These are phyloP conservation scores for Tineola bisselliella DNA, from an alignment of 2,888 invertebrate species.

Conservation along the genomic window DNA sequence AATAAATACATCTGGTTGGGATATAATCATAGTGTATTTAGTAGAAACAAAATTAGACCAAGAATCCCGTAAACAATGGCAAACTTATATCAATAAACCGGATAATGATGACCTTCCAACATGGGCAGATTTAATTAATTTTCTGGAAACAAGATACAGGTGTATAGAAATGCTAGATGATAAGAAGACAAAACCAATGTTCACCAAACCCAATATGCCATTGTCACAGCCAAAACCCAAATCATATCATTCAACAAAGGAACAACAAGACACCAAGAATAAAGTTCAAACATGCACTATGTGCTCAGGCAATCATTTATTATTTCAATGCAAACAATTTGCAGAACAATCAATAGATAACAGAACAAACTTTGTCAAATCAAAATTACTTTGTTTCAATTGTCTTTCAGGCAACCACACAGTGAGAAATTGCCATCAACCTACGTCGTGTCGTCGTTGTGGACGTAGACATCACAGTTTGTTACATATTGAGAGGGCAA, in stretches of 20 bases:
- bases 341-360: slow-evolving; percentile 3
- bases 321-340: slow-evolving; percentile 18
- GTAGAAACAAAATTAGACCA: slow-evolving; percentile 19
- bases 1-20: slow-evolving; percentile 14
- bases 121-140: slow-evolving; percentile 13
- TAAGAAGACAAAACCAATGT: neutral
- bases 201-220: neutral
- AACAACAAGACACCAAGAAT: slow-evolving; percentile 1
- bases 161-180: slow-evolving; percentile 16
- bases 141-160: slow-evolving; percentile 17
- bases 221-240: too few relatives aligned
- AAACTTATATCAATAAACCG: too few relatives aligned
- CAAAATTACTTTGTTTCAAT: too few relatives aligned
- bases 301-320: slow-evolving; percentile 15
- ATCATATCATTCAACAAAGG: slow-evolving; percentile 15
- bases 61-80: slow-evolving; percentile 20
- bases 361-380: too few relatives aligned
- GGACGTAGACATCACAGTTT: too few relatives aligned
- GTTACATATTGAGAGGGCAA: slow-evolving; percentile 17
- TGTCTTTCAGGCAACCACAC: too few relatives aligned
- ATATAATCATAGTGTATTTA: slow-evolving; percentile 18
- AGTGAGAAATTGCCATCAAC: too few relatives aligned
- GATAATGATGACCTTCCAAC: slow-evolving; percentile 10
- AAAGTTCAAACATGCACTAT: slow-evolving; percentile 11
- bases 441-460: too few relatives aligned